A percentile compares a stretch with the other conserved stretches of the same genome.
These are phyloP conservation scores for Epinotia ramella DNA, from an alignment of 2,888 invertebrate species.

Conservation along the genomic window DNA sequence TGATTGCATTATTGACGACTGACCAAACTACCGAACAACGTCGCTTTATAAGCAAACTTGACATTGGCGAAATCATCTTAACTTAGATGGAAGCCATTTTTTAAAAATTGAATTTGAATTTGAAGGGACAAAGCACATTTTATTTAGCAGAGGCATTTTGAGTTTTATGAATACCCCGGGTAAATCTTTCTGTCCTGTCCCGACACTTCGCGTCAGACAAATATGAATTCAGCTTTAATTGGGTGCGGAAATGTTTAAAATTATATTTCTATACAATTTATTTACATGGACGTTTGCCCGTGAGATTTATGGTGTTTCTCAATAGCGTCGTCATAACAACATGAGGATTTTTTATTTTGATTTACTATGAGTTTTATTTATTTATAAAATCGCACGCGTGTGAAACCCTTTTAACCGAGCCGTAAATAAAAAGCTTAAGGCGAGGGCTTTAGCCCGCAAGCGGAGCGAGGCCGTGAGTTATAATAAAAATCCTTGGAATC, in stretches of 20 bases:
- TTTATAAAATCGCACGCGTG: constrained; percentile 13
- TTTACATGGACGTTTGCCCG: constrained; percentile 11
- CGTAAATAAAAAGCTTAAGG: constrained; percentile 51
- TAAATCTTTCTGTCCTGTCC: too few species aligned
- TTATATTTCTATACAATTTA: constrained; percentile 24
- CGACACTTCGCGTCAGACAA: too few species aligned
- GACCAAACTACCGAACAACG: too few species aligned
- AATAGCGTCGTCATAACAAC: constrained; percentile 36
- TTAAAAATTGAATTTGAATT: too few species aligned
- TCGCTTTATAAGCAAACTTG: too few species aligned
- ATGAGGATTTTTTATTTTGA: constrained; percentile 40
- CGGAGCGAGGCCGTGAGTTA: not conserved
- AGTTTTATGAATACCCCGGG: too few species aligned
- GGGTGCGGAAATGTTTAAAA: constrained; percentile 24
- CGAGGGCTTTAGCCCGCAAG: not conserved
- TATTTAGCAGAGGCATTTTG: too few species aligned
- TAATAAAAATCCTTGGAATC: not conserved
- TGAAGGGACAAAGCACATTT: too few species aligned
- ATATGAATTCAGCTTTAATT: too few species aligned
- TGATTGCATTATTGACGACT: too few species aligned
- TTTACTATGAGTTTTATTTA: constrained; percentile 36
- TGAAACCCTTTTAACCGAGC: constrained; percentile 45
- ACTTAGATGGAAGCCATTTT: too few species aligned
- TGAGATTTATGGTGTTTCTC: constrained; percentile 33
- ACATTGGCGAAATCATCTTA: too few species aligned